Evolutionary conservation across 2,888 invertebrate genomes (phyloP).

Genomic region (Melitaea athalia): DNA sequence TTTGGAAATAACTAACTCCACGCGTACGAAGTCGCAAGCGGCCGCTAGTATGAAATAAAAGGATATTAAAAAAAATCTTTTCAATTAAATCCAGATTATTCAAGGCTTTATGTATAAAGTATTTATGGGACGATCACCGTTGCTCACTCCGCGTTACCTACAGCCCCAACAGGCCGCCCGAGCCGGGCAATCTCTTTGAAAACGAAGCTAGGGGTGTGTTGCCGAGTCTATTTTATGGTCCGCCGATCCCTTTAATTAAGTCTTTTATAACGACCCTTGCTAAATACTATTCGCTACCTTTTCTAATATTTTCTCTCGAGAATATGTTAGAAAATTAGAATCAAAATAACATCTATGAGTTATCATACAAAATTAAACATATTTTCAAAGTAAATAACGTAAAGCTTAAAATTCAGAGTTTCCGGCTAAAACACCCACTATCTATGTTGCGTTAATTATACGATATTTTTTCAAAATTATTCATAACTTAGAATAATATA

Average conservation of each 20-base stretch:
- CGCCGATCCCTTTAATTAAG: conserved; percentile 69
- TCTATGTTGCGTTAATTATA: neutral
- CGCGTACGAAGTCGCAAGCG: too few relatives aligned
- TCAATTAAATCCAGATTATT: conserved; percentile 1
- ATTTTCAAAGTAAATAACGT: neutral
- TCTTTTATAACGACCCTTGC: conserved; percentile 43
- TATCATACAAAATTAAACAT: neutral
- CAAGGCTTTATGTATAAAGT: conserved; percentile 18
- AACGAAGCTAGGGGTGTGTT: conserved; percentile 59
- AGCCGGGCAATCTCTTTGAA: conserved; percentile 64
- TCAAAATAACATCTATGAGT: neutral
- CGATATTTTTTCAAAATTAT: too few relatives aligned
- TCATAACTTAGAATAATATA: too few relatives aligned
- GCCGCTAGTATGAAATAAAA: neutral
- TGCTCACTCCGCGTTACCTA: conserved; percentile 35
- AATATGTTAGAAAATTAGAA: neutral
- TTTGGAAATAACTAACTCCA: too few relatives aligned
- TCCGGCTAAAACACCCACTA: neutral
- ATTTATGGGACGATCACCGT: conserved; percentile 36
- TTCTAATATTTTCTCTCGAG: neutral
- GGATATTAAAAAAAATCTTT: neutral
- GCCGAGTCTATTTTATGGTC: conserved; percentile 62
- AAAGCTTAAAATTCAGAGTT: neutral
- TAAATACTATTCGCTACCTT: conserved; percentile 30
- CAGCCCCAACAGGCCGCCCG: conserved; percentile 40